phyloP scores from a whole-genome alignment of 2,797 vertebrate genomes.

The Phylloscopus collybita region DNA sequence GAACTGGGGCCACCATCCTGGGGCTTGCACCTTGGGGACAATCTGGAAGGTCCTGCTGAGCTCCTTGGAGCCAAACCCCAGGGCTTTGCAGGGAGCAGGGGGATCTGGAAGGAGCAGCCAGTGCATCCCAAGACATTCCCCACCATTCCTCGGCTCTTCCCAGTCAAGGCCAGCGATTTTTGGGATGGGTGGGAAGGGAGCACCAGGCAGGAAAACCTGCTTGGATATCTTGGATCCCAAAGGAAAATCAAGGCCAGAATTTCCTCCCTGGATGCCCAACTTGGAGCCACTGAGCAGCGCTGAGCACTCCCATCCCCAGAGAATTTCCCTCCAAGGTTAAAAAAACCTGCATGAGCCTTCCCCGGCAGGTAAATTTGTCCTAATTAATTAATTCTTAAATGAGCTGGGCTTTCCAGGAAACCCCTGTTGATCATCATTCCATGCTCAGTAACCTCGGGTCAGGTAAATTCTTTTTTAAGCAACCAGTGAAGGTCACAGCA shows the following conservation, averaged over 20 bases:
- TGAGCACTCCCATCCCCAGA: too few relatives aligned
- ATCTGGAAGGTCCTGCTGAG: neutral
- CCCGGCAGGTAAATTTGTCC: neutral
- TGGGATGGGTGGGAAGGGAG: neutral
- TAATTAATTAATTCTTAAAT: neutral
- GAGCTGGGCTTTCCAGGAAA: neutral
- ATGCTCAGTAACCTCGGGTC: rapidly evolving
- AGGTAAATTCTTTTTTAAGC: neutral
- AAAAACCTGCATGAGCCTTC: neutral
- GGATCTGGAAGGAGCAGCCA: neutral
- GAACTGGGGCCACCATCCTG: rapidly evolving
- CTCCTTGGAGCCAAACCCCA: neutral
- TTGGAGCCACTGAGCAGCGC: neutral
- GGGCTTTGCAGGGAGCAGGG: rapidly evolving
- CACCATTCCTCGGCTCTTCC: neutral
- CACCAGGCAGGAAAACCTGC: neutral
- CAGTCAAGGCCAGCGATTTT: neutral
- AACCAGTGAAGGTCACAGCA: neutral
- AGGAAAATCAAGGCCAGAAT: neutral
- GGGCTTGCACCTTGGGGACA: neutral
- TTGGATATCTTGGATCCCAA: neutral
- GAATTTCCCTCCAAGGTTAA: neutral
- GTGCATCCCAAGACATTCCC: rapidly evolving
- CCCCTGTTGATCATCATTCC: neutral
- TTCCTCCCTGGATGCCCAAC: neutral